Evolutionary conservation across 2,888 invertebrate species (phyloP).

Genomic region (Eretmocerus hayati): DNA sequence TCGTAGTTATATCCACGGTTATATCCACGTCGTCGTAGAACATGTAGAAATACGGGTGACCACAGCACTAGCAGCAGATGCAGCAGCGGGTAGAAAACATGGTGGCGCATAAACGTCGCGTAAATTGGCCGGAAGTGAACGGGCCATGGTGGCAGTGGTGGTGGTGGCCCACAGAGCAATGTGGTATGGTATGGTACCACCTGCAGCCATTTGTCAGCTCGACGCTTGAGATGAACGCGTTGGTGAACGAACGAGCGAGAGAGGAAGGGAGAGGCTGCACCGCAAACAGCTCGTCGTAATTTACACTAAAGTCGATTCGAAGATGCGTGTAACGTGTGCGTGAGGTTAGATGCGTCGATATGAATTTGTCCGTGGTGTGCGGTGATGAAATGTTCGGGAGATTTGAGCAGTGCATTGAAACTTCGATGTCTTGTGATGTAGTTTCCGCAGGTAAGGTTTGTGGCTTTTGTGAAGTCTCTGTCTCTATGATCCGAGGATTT

Average conservation of each 20-base stretch:
- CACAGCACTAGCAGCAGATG: neutral
- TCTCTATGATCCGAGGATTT: too few relatives aligned
- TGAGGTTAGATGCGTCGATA: too few relatives aligned
- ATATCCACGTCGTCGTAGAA: neutral
- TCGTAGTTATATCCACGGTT: too few relatives aligned
- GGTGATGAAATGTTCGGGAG: too few relatives aligned
- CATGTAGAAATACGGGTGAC: neutral
- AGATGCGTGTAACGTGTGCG: neutral
- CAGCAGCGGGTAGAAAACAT: slow-evolving; percentile 8
- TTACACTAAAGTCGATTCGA: slow-evolving; percentile 17
- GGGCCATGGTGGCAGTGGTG: neutral
- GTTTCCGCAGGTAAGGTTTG: too few relatives aligned
- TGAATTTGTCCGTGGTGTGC: too few relatives aligned
- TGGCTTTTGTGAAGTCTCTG: too few relatives aligned
- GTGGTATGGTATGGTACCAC: too few relatives aligned
- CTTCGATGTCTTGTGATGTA: too few relatives aligned
- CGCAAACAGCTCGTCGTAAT: slow-evolving; percentile 16
- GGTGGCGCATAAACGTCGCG: slow-evolving; percentile 22
- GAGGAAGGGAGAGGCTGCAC: too few relatives aligned
- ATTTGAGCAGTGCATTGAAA: too few relatives aligned
- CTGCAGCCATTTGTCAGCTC: slow-evolving; percentile 16
- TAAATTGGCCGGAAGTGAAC: slow-evolving; percentile 27
- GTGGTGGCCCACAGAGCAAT: slow-evolving; percentile 18
- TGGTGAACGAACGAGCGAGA: too few relatives aligned
- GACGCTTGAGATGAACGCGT: slow-evolving; percentile 15